Conservation (phyloP, 1,140 invertebrate genomes). For the Yoshiicerus persimilis region DNA sequence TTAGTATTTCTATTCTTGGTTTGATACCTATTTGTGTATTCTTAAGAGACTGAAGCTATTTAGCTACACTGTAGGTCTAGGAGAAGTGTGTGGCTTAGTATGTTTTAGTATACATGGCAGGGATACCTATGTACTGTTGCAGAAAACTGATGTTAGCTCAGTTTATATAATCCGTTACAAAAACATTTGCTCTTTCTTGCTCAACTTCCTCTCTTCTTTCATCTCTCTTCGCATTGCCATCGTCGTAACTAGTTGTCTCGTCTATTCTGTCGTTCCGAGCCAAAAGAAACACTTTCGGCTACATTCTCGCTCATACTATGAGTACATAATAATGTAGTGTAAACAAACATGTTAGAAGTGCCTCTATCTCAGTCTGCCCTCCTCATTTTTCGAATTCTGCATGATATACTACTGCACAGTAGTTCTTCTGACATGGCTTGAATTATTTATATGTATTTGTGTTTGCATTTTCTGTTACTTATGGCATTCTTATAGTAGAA, state of each 20-base stretch:
- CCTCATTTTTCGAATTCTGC: background rate
- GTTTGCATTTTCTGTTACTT: background rate
- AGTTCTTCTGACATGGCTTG: background rate
- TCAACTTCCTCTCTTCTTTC: conserved; percentile 6
- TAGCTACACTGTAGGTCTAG: background rate
- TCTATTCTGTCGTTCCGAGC: background rate
- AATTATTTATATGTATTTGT: background rate
- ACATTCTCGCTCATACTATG: background rate
- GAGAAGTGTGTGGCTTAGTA: background rate
- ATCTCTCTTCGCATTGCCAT: background rate
- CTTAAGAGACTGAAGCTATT: background rate
- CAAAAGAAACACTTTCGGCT: conserved; percentile 2
- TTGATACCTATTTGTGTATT: background rate
- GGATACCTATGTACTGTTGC: background rate
- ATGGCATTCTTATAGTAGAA: background rate
- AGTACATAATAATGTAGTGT: background rate
- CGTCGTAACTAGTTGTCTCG: background rate
- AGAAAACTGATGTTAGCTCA: background rate
- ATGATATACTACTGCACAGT: background rate
- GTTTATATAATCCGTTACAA: conserved; percentile 29
- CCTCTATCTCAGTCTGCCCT: background rate
- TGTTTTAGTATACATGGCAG: background rate
- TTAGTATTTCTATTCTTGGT: background rate
- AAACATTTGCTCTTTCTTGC: conserved; percentile 31
- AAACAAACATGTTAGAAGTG: background rate